A percentile compares a stretch with the other conserved stretches of the same genome.
These are phyloP conservation scores for Malurus splendens DNA, from an alignment of 2,797 vertebrate species.

Conservation along the genomic window DNA sequence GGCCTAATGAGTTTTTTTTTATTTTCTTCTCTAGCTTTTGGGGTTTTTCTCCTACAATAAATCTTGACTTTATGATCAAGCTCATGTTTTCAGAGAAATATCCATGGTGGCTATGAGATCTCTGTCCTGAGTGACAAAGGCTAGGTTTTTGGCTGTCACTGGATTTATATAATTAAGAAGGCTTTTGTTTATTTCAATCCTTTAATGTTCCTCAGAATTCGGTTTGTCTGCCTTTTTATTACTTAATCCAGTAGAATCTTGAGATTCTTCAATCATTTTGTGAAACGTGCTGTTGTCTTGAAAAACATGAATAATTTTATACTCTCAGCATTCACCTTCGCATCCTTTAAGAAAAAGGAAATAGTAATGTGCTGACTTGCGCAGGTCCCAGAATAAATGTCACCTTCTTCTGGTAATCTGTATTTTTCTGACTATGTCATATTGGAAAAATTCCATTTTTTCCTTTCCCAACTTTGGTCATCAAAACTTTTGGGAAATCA, in stretches of 20 bases:
- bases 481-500: not conserved
- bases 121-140: not conserved
- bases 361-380: not conserved
- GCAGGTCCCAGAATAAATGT: not conserved
- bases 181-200: not conserved
- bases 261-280: not conserved
- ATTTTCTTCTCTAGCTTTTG: not conserved
- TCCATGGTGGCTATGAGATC: not conserved
- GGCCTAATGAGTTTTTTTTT: not conserved
- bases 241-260: not conserved
- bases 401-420: not conserved
- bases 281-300: not conserved
- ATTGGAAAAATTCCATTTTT: not conserved
- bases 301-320: not conserved
- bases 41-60: rapidly evolving
- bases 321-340: not conserved
- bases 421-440: not conserved
- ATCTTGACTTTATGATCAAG: not conserved
- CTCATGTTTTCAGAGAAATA: not conserved
- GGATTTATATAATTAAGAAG: not conserved
- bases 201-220: not conserved
- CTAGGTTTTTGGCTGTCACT: not conserved
- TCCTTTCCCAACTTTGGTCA: not conserved
- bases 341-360: not conserved
- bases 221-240: not conserved